Evolutionary conservation across 1,140 invertebrate genomes (phyloP).

Genomic region (honey bee (Apis mellifera)): Amel_HAv3.1 CM009932.2:4315501-4316000

Average conservation of each 20-base stretch:
- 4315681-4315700: neutral
- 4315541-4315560: neutral
- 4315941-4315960: neutral
- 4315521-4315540: neutral
- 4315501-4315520: neutral
- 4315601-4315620: neutral
- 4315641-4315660: too few species aligned
- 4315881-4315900: neutral
- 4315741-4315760: too few species aligned
- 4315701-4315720: neutral
- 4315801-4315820: neutral
- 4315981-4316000: slow-evolving; percentile 47
- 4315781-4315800: neutral
- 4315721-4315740: too few species aligned
- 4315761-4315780: too few species aligned
- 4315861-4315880: slow-evolving; percentile 24
- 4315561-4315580: neutral
- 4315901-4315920: slow-evolving; percentile 40
- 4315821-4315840: slow-evolving; percentile 17
- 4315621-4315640: too few species aligned
- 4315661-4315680: too few species aligned
- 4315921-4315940: slow-evolving; percentile 26
- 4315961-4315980: slow-evolving; percentile 6
- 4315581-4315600: neutral
- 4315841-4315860: slow-evolving; percentile 33